Base-by-base conservation (phyloP, 2,888 invertebrate genomes). In the Melikaiella ostensackeni region DNA sequence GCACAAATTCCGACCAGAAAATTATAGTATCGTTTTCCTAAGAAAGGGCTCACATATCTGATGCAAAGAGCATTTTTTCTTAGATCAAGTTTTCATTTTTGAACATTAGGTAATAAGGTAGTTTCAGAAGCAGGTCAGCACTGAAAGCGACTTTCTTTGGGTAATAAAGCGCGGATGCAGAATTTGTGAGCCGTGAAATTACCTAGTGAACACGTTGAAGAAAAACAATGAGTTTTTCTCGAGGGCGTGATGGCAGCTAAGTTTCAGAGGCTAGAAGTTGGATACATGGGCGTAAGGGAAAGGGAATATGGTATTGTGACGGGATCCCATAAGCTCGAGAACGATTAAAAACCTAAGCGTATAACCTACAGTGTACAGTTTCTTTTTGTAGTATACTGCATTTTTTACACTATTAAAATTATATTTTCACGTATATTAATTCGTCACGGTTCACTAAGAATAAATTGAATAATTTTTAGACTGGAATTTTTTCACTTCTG, bases 341-440 rank as follows among this genome's bases (percentile, higher is more conserved):
- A 83, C 81, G 78, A 86, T 85, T 85, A 84, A 84, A 84, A 85
- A 84, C 81, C 80, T 78, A 83, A 84, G 84, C 82, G 83, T 82
- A 81, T 79, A 79, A 79, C 75, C 80, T 70, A 61, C 77, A 13
- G 21, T 24, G 5, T 46, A 57, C 42, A 57, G 76, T 75, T 80
- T 77, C 64, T 82, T 84, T 82, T 80, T 21, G 3, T 2, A 8
- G 7, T 46, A 46, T 13, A 8, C 16, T 42, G n/a, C 9, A 55
- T 55, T 55, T 55, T 9, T 21, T 8, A 3, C n/a, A 21, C 9
- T 4, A 11, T 55, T 55, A 21, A 55, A 55, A 55, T 55, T n/a
- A 9, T 21, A 21, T 21, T 55, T 21, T 21, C 11, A 55, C n/a
- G 3, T 55, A 46, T n/a, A n/a, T n/a, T n/a, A n/a, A n/a, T 19